A percentile compares a stretch with the other conserved stretches of the same genome.
Evolutionary conservation across 2,888 invertebrate genomes (phyloP).

Genomic region (Lithophane semibrunnea): DNA sequence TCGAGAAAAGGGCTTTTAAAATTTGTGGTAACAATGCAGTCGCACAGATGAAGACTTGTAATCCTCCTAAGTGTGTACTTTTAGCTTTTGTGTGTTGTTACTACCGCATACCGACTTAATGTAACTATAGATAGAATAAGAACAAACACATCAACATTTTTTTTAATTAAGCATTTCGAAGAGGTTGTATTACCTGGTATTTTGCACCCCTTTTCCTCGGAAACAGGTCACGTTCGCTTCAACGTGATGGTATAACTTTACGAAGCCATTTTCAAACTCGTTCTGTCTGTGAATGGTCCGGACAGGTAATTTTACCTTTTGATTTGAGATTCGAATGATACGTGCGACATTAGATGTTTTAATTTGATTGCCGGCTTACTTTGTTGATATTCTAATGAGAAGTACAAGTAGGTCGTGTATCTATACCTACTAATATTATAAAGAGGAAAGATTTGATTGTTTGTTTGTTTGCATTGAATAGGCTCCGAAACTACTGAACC

Average conservation of each 20-base stretch:
- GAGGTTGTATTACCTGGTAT: neutral
- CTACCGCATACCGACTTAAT: neutral
- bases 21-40: neutral
- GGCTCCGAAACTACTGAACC: too few relatives aligned
- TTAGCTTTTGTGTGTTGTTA: slow-evolving; percentile 2
- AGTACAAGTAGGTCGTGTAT: neutral
- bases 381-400: neutral
- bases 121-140: neutral
- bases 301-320: neutral
- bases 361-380: neutral
- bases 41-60: neutral
- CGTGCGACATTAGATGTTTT: neutral
- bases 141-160: neutral
- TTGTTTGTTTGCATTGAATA: too few relatives aligned
- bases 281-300: neutral
- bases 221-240: slow-evolving; percentile 25
- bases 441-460: too few relatives aligned
- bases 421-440: too few relatives aligned
- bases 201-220: slow-evolving; percentile 6
- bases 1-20: neutral
- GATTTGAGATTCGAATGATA: neutral
- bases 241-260: neutral
- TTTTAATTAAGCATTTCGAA: neutral
- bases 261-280: slow-evolving; percentile 9
- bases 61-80: neutral